Base-by-base conservation (phyloP, 2,113 vertebrate species). In the Suncus etruscus region DNA sequence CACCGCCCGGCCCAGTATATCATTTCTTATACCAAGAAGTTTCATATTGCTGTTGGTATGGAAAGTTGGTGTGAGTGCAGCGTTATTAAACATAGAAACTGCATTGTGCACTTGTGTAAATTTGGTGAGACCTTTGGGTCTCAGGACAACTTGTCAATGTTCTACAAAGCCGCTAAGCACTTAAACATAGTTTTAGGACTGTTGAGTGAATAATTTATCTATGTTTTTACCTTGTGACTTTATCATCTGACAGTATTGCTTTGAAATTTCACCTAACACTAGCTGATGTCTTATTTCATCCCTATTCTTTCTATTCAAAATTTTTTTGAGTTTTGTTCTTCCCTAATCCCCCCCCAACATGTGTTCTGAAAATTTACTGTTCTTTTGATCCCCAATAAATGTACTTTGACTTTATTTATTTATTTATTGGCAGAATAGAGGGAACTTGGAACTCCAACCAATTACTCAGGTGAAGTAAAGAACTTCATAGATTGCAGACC, bases 21-120 rank as follows among this genome's bases (percentile, higher is more conserved):
- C 10, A 48, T 14, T 93, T 93, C 89, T 80, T 47, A 78, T 63
- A 10, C 86, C 90, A 61, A 86, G 76, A 87, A 90, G 29, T 89
- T 85, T 79, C 51, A 45, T 85, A 89, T 79, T 87, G 22, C 89
- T 89, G 20, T n/a, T 85, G 20, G 27, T 74, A 9, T 73, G 22
- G 10, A 12, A 74, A 47, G 72, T 74, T 74, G 11, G 47, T 11
- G 11, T 74, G 45, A 47, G 7, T 74, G 39, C 22, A 74, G 22
- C 72, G 47, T 74, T 74, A 22, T 47, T 45, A 74, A 47, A 74
- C 31, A 74, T 39, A 74, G 45, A 74, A 74, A 24, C 22, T 14
- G 45, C 72, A 47, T 47, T 27, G 39, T 22, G 24, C 1, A 47
- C 11, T 65, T 74, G 72, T 74, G 10, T 74, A 47, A 72, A 72